Evolutionary conservation across 2,797 vertebrate genomes (phyloP), one percentile per base, ranked within the genome.

Genomic region (Fistularia commersonii): DNA sequence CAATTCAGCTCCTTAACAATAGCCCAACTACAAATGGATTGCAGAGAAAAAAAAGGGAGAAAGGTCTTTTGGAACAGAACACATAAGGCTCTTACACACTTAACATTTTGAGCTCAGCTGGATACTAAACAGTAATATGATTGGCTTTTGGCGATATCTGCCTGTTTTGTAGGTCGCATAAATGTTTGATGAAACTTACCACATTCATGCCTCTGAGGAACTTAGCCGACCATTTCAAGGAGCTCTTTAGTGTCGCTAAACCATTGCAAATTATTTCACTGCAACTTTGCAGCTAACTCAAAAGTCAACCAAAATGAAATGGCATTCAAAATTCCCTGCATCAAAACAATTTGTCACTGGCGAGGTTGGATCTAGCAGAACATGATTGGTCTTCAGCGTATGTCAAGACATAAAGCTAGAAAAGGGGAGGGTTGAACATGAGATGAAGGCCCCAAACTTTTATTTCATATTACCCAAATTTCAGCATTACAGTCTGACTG

Each of bases 1-100:
- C 3, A 7, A 14, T 39, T 43, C 45, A 46, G 41, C 52, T 37
- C 36, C 12, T 44, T 59, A 54, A 67, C 68, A 74, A 62, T 67
- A 69, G 77, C 76, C 72, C 60, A 44, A 45, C 84, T n/a, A n/a
- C n/a, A n/a, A n/a, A 82, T 87, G 67, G 81, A 87, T 77, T 80
- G 56, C 48, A 45, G 75, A 61, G 72, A 70, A 51, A 77, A 64
- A 55, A 47, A 59, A 64, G 60, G 73, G 52, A 41, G 44, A 47
- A 65, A 71, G 67, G 34, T 69, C 39, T 58, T 74, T 81, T 75
- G 77, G 73, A 76, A 75, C 79, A 61, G 45, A 75, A 48, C n/a
- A 45, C 35, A 51, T 54, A 33, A 35, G 36, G 53, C 54, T 62
- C 51, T 64, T 39, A 11, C 50, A 41, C 50, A 51, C 56, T 40